Evolutionary conservation across 1,140 invertebrate species (phyloP).

Genomic region (Diorhabda elongata): DNA sequence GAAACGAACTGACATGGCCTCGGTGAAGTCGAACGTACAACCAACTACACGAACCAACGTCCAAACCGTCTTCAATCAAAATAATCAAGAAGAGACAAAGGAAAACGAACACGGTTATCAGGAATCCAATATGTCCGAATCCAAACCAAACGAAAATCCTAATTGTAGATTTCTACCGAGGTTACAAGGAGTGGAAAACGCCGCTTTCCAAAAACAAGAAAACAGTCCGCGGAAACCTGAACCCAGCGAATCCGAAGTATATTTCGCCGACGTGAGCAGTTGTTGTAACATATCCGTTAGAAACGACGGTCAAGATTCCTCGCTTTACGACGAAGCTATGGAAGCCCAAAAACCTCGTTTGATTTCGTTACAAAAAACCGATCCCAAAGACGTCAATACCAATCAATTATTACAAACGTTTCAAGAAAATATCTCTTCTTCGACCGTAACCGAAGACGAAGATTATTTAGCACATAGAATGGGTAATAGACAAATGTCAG

Average conservation of each 20-base stretch:
- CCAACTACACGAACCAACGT: conserved; percentile 47
- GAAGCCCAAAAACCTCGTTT: conserved; percentile 41
- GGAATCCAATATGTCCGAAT: conserved; percentile 35
- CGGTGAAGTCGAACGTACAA: conserved; percentile 46
- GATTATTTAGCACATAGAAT: conserved; percentile 54
- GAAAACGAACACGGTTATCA: conserved; percentile 40
- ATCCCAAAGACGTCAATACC: conserved; percentile 23
- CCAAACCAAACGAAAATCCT: conserved; percentile 27
- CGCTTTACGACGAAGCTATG: conserved; percentile 47
- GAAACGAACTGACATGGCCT: conserved; percentile 50
- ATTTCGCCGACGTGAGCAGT: conserved; percentile 82
- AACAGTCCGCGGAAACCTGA: conserved; percentile 53
- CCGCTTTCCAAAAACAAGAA: conserved; percentile 61
- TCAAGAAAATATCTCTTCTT: conserved; percentile 31
- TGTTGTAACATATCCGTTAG: conserved; percentile 72
- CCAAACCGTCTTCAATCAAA: conserved; percentile 47
- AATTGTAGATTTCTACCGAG: conserved; percentile 45
- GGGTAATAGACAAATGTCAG: conserved; percentile 54
- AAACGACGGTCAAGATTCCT: conserved; percentile 52
- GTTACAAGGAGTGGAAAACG: conserved; percentile 61
- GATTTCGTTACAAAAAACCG: conserved; percentile 34
- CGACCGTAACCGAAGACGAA: conserved; percentile 47
- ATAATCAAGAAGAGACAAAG: conserved; percentile 25
- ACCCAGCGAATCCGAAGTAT: conserved; percentile 71
- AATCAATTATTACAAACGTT: conserved; percentile 36